Conservation (phyloP, 2,888 invertebrate genomes). For the Noctua pronuba region DNA sequence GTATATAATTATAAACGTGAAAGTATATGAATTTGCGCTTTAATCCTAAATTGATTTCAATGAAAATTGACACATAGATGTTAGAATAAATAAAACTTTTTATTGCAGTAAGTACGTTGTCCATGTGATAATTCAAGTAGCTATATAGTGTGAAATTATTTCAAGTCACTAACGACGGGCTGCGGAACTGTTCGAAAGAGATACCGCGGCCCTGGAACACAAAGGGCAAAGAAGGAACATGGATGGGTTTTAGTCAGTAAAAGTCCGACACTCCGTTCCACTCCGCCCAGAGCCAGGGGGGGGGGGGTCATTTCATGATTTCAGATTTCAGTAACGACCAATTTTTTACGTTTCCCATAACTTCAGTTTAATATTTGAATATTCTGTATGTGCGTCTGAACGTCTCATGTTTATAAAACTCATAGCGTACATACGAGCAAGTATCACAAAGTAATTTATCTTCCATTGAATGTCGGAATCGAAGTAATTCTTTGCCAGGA, state of each 20-base stretch:
- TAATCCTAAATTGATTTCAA: background rate
- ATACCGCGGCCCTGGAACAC: no score
- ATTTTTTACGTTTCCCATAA: background rate
- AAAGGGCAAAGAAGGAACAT: no score
- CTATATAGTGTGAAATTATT: background rate
- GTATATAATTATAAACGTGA: background rate
- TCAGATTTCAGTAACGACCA: no score
- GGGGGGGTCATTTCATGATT: no score
- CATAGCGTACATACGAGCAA: background rate
- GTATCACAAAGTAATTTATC: background rate
- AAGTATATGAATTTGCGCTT: background rate
- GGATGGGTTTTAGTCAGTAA: no score
- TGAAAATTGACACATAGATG: background rate
- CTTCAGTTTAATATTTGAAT: background rate
- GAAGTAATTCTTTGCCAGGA: constrained; percentile 22
- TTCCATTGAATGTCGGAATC: background rate
- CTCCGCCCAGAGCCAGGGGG: no score
- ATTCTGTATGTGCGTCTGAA: background rate
- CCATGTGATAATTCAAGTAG: background rate
- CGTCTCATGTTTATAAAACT: background rate
- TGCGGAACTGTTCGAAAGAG: no score
- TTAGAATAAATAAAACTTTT: background rate
- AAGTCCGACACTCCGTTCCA: no score
- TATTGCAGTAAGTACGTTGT: background rate
- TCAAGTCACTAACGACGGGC: background rate